phyloP scores from a whole-genome alignment of 1,140 invertebrate species.

The Papilio machaon region DNA sequence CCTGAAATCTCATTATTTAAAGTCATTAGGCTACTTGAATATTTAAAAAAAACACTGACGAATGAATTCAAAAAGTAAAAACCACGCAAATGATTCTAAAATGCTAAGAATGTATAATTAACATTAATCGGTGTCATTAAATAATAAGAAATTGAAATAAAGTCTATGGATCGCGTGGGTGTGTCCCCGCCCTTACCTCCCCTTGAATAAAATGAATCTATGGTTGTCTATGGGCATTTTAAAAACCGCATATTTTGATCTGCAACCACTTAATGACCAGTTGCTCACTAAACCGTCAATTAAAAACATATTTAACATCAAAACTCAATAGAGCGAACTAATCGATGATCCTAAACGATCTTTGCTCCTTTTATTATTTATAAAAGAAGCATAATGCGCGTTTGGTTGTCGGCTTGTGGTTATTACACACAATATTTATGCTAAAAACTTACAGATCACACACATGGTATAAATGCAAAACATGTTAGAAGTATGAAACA shows the following conservation, averaged over 20 bases:
- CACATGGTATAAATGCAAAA: neutral
- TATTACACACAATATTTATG: neutral
- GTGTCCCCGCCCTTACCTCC: constrained; percentile 8
- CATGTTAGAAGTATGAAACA: too few species aligned
- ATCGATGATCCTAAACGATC: constrained; percentile 55
- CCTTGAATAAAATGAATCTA: constrained; percentile 12
- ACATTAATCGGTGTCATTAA: constrained; percentile 19
- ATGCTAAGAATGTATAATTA: neutral
- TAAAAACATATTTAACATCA: constrained; percentile 67
- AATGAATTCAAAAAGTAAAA: neutral
- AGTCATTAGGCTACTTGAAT: neutral
- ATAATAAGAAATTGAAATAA: constrained; percentile 43
- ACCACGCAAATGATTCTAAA: neutral
- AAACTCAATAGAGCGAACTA: constrained; percentile 59
- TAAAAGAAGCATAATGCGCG: neutral
- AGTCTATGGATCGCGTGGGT: neutral
- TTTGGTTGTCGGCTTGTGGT: neutral
- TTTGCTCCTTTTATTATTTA: constrained; percentile 20
- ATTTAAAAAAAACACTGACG: neutral
- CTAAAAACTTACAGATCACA: neutral
- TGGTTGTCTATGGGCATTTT: constrained; percentile 27
- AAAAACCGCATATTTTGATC: constrained; percentile 62
- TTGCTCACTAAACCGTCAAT: constrained; percentile 58
- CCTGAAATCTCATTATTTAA: neutral
- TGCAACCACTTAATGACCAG: constrained; percentile 70